Conservation (phyloP, 92 coral and sea anemone genomes). For the Montipora capitata region DNA sequence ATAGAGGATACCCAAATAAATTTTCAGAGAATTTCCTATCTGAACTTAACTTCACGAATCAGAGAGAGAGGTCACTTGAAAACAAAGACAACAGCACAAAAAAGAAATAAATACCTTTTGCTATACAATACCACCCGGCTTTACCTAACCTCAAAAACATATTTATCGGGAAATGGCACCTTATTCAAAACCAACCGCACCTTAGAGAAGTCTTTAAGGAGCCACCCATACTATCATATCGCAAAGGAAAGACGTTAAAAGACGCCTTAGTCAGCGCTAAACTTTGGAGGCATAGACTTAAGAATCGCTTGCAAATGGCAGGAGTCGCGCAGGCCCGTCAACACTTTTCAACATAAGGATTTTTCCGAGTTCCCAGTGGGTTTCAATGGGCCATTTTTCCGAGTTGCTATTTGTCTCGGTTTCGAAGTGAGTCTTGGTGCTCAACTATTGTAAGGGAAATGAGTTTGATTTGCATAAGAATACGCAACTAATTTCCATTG, state of each 20-base stretch:
- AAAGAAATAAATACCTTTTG: not conserved
- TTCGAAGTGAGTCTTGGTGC: too few species aligned
- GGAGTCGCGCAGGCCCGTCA: too few species aligned
- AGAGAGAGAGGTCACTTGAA: not conserved
- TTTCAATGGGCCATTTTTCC: too few species aligned
- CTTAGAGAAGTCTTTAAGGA: conserved; percentile 16
- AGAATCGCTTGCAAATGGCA: too few species aligned
- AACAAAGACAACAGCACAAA: not conserved
- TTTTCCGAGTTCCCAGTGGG: too few species aligned
- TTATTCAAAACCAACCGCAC: conserved; percentile 15
- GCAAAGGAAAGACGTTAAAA: conserved; percentile 18
- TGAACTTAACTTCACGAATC: not conserved
- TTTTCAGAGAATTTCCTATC: not conserved
- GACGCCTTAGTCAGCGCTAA: too few species aligned
- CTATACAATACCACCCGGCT: conserved; percentile 18
- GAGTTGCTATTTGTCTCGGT: too few species aligned
- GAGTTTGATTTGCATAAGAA: too few species aligned
- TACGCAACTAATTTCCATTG: too few species aligned
- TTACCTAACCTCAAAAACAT: conserved; percentile 5
- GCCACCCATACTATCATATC: conserved; percentile 23
- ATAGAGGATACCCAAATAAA: not conserved
- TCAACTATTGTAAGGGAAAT: too few species aligned
- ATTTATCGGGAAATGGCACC: conserved; percentile 22
- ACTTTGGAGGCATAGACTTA: too few species aligned
- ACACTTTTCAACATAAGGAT: too few species aligned